Evolutionary conservation across 1,140 invertebrate species (phyloP), one percentile per base, ranked within the genome.

Genomic region (Drosophila sturtevanti): DNA sequence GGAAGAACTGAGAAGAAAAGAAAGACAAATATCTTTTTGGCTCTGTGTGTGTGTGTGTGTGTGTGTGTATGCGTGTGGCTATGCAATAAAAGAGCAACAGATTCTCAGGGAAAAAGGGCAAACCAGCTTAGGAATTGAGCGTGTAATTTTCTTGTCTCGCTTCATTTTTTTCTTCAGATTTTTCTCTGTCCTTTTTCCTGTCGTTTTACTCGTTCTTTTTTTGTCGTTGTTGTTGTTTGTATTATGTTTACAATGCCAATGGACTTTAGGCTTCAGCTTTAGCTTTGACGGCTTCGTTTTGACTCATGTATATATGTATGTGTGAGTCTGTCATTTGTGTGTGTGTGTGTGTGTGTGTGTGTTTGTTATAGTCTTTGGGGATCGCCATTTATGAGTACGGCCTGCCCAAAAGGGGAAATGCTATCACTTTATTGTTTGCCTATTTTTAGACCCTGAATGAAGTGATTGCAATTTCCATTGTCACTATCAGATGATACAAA

Each of bases 221-320:
- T 14, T 48, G 16, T 34, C 16, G 38, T 62, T 75, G 56, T 68
- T 75, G 9, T 48, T 11, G 16, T 48, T 31, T 48, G 16, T 48
- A 14, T 48, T 21, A 11, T 48, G 41, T 48, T 48, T 75, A 68
- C 72, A 75, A 58, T 75, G 72, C 72, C 72, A 76, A 62, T 73
- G 72, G 72, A 67, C 72, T 75, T 62, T 68, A 38, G 58, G 55
- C 48, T 56, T 75, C 75, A 62, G 72, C 72, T 56, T n/a, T 27
- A 67, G 52, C 63, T 60, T 61, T 44, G 51, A 71, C 59, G 22
- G 21, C 14, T n/a, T 58, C 21, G 10, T 10, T 21, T 21, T 11
- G 11, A 21, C 41, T 48, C 41, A 48, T 21, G 16, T 48, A 12
- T 35, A 2, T 21, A 10, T 48, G 16, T 21, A 9, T 21, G 16